Base-by-base conservation (phyloP, 2,797 vertebrate genomes). In the Pitangus sulphuratus region DNA sequence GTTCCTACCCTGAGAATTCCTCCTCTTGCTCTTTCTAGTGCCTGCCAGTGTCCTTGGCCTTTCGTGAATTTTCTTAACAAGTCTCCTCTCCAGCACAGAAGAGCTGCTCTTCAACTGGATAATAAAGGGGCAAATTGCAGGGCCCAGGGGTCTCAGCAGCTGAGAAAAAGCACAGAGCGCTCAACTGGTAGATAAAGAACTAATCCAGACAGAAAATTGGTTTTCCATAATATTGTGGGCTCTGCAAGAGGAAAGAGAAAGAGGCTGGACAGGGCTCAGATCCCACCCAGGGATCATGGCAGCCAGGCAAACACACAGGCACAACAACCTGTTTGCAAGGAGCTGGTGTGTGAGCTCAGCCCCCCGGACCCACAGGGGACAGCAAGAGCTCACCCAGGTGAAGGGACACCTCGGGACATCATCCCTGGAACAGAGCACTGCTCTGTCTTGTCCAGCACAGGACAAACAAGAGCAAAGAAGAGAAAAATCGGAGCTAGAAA, bases 281-380 rank as follows among this genome's bases (percentile, higher is more conserved):
- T 19, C 1, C 0, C n/a, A 21, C 26, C 11, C 51, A 4, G 62
- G 1, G 25, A 11, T 56, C 4, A 8, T 8, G 1, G 48, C 1
- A 6, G 20, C 11, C 45, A 3, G 13, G 15, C 50, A 60, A 74
- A 69, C 15, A 28, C 15, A 28, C 3, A 30, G 39, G 19, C 39
- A 56, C 4, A 8, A 47, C 15, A 3, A 9, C 8, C 12, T 22
- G 11, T 13, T 10, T 22, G 51, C 31, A 44, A 40, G 74, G 86
- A 62, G 37, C 70, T 17, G 39, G 9, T 8, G 9, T 13, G 44
- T 0, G 5, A 39, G 33, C 60, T 69, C 8, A 2, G 58, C 12
- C 20, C 48, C 44, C 33, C 2, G 25, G 7, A 44, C 11, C 15
- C 20, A 12, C 11, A 3, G 45, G 35, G 37, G 68, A 17, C 10